Base-by-base conservation (phyloP, 1,140 invertebrate species). In the Drosophila dunni region DNA sequence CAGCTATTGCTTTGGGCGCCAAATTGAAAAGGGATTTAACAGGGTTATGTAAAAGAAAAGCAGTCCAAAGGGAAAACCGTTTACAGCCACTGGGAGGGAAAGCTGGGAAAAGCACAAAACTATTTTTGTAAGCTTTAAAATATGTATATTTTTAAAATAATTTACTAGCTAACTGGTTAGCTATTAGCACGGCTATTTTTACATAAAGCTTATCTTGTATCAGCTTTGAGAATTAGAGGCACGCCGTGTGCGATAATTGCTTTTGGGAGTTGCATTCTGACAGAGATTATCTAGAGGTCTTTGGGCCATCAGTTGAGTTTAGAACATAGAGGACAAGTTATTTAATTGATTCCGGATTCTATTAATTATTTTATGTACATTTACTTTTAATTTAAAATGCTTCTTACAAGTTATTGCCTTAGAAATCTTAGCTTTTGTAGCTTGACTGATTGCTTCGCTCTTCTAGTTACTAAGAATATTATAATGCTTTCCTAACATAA, bases 1-100 rank as follows among this genome's bases (percentile, higher is more conserved):
- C 42, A 71, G 34, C 45, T 34, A 7, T 36, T 53, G 50, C 50
- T 33, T 34, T 53, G n/a, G 33, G 50, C 46, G 45, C 44, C 29
- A 53, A 69, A 69, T 48, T 20, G 57, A 1, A 24, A 56, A 56
- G 53, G 53, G 53, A 17, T 9, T 17, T 24, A 8, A 38, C 1
- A 7, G 5, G n/a, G 13, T 53, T 53, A 36, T 15, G 33, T 53
- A 36, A 36, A 36, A 7, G 50, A 34, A 34, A 53, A 53, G 6
- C n/a, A 13, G 10, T 0, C 11, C 11, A 24, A 48, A 51, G 24
- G 5, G 24, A 51, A 51, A 33, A 1, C 10, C 24, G 29, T 20
- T 50, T 10, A 29, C 3, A 11, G 46, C 9, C 17, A 17, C 17
- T 17, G 17, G 10, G 11, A 40, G 8, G 11, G 38, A 48, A 10